Conservation (phyloP, 92 coral and sea anemone genomes). For the Actinernus sp. region DNA sequence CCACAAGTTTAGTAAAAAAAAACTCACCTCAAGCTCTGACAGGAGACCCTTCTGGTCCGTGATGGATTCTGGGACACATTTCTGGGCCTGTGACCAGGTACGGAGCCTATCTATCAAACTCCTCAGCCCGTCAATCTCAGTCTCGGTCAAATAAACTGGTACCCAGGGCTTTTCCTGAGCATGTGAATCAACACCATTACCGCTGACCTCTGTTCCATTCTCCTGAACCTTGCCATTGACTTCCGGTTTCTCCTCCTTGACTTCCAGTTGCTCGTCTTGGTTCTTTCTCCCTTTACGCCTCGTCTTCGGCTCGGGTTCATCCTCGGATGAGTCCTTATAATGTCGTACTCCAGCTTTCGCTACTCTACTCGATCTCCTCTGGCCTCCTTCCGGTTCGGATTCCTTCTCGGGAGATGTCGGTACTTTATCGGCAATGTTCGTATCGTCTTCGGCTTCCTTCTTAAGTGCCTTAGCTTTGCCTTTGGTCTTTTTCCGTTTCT, state of each 20-base stretch:
- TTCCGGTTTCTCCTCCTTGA: conserved; percentile 16
- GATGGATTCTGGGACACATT: conserved; percentile 67
- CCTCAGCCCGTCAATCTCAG: conserved; percentile 71
- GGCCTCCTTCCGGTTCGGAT: conserved; percentile 13
- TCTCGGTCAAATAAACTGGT: conserved; percentile 82
- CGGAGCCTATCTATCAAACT: conserved; percentile 73
- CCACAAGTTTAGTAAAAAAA: background rate
- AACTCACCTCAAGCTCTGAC: conserved; percentile 79
- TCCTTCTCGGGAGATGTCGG: conserved; percentile 15
- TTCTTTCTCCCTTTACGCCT: conserved; percentile 28
- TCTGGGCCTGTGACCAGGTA: conserved; percentile 82
- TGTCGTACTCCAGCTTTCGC: conserved; percentile 52
- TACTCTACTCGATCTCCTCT: conserved; percentile 78
- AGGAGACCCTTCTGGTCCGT: conserved; percentile 68
- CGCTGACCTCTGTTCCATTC: conserved; percentile 32
- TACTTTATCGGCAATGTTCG: background rate
- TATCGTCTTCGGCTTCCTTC: conserved; percentile 3
- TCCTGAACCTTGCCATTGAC: conserved; percentile 32
- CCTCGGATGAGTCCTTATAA: conserved; percentile 31
- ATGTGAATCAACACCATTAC: conserved; percentile 28
- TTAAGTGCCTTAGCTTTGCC: conserved; percentile 4
- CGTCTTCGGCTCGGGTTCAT: conserved; percentile 16
- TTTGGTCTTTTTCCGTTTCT: background rate
- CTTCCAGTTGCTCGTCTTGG: conserved; percentile 32
- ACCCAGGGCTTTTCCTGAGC: conserved; percentile 73